A percentile compares a stretch with the other conserved stretches of the same genome.
Conservation (phyloP, 1,140 invertebrate genomes). For the Elysia chlorotica region DNA sequence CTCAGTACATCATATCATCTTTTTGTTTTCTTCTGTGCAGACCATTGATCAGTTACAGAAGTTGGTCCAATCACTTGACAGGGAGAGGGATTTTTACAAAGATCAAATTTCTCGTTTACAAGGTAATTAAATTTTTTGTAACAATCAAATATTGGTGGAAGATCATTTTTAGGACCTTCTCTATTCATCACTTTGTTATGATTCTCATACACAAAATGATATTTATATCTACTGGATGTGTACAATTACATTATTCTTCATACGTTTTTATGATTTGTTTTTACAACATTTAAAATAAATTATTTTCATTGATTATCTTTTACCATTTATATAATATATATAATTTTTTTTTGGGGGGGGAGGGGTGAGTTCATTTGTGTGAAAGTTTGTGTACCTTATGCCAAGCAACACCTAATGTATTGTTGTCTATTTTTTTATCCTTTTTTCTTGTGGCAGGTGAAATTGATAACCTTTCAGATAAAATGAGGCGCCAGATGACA, state of each 20-base stretch:
- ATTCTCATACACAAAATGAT: too few relatives aligned
- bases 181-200: too few relatives aligned
- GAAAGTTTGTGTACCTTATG: not conserved
- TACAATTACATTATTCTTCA: too few relatives aligned
- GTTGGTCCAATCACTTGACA: conserved; percentile 5
- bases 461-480: conserved; percentile 3
- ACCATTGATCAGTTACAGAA: conserved; percentile 13
- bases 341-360: not conserved
- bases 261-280: too few relatives aligned
- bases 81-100: conserved; percentile 15
- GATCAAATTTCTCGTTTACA: conserved; percentile 17
- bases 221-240: too few relatives aligned
- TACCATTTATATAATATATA: not conserved
- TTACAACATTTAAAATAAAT: not conserved
- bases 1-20: too few relatives aligned
- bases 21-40: conserved; percentile 1
- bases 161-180: too few relatives aligned
- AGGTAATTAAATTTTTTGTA: too few relatives aligned
- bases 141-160: too few relatives aligned
- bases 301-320: not conserved
- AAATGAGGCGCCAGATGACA: not conserved
- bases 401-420: not conserved
- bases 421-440: not conserved
- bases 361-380: not conserved
- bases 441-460: too few relatives aligned